Conservation (phyloP, 2,113 vertebrate genomes). For the Gobiocypris rarus region DNA sequence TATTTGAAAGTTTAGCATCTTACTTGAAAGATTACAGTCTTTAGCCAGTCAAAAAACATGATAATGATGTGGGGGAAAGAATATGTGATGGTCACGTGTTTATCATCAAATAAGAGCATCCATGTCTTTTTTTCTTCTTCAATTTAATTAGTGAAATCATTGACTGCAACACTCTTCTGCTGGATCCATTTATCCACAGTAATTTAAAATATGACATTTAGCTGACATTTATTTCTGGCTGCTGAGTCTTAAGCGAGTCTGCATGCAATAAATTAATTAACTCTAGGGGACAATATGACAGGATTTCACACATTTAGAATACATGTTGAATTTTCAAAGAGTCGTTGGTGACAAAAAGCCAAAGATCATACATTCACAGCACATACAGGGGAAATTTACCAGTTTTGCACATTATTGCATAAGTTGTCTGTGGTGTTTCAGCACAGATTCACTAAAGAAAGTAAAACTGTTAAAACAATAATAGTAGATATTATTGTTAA, state of each 20-base stretch:
- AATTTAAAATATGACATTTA: conserved; percentile 54
- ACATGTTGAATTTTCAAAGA: conserved; percentile 29
- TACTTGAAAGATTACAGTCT: conserved; percentile 18
- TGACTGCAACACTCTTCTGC: conserved; percentile 41
- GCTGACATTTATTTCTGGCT: conserved; percentile 55
- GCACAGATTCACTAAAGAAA: background rate
- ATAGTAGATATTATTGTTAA: background rate
- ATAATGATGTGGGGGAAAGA: conserved; percentile 25
- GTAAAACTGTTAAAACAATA: background rate
- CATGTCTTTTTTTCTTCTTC: conserved; percentile 15
- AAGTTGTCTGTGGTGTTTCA: background rate
- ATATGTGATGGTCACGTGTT: conserved; percentile 4
- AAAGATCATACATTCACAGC: background rate
- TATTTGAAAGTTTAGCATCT: conserved; percentile 13
- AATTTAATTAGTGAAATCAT: conserved; percentile 48
- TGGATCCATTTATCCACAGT: conserved; percentile 42
- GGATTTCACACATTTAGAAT: conserved; percentile 26
- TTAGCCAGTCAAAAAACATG: background rate
- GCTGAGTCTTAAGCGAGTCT: conserved; percentile 20
- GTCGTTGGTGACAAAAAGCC: background rate
- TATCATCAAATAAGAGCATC: conserved; percentile 23
- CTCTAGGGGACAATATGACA: conserved; percentile 35
- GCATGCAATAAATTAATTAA: conserved; percentile 48
- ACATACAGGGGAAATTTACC: background rate
- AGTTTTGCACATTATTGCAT: conserved; percentile 11